Evolutionary conservation across 2,888 invertebrate species (phyloP).

Genomic region (Frankliniella intonsa): DNA sequence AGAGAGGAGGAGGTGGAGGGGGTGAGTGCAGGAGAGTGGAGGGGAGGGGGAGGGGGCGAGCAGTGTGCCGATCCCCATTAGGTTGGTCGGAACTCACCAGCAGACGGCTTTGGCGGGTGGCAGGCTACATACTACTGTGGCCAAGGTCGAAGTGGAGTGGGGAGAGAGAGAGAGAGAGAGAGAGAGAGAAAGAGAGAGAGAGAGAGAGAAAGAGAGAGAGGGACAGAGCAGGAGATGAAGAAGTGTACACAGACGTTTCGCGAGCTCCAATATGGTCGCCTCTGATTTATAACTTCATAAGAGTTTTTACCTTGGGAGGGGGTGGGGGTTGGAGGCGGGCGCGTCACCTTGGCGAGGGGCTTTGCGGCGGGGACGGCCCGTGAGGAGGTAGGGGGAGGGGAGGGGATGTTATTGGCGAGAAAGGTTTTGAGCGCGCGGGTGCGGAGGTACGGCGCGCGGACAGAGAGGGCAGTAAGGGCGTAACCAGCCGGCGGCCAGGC

Average conservation of each 20-base stretch:
- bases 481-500: no score
- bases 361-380: not conserved
- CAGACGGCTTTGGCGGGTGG: not conserved
- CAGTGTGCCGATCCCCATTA: no score
- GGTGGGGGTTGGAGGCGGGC: no score
- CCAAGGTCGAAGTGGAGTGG: not conserved
- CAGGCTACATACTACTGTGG: not conserved
- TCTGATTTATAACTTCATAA: conserved; percentile 1
- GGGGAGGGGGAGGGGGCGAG: no score
- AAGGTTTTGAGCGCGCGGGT: no score
- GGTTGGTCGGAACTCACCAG: not conserved
- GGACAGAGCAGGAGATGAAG: not conserved
- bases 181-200: not conserved
- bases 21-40: no score
- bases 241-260: conserved; percentile 1
- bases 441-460: no score
- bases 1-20: no score
- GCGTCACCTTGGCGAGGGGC: no score
- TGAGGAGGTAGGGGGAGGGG: not conserved
- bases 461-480: no score
- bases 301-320: conserved; percentile 7
- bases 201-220: not conserved
- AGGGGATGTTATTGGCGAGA: not conserved
- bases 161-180: not conserved
- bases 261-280: not conserved